phyloP scores from a whole-genome alignment of 2,113 vertebrate genomes.

The Pristiophorus japonicus region DNA sequence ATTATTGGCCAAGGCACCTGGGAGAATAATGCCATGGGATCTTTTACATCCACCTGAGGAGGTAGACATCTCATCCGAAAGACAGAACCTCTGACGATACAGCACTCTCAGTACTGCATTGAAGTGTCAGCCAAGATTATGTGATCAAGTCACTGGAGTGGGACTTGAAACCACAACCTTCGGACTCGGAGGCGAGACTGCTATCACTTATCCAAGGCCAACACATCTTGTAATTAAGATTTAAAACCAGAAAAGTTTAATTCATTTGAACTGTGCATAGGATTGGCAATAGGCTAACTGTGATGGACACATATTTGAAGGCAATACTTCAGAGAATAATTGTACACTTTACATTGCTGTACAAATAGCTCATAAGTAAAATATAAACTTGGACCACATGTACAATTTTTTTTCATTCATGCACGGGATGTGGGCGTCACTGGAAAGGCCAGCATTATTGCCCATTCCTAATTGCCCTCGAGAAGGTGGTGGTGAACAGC shows the following conservation, averaged over 20 bases:
- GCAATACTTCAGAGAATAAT: background rate
- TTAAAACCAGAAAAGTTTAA: background rate
- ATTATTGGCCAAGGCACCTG: too few species aligned
- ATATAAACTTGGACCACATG: background rate
- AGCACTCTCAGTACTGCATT: background rate
- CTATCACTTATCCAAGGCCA: background rate
- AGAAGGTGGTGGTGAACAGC: too few species aligned
- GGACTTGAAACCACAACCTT: background rate
- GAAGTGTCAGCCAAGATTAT: background rate
- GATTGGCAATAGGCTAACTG: background rate
- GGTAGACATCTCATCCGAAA: background rate
- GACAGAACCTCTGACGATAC: too few species aligned
- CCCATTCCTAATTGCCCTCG: too few species aligned
- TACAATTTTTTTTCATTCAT: background rate
- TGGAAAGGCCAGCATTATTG: too few species aligned
- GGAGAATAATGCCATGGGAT: too few species aligned
- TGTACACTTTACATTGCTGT: background rate
- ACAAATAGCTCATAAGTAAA: background rate
- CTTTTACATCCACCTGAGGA: background rate
- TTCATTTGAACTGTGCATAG: background rate
- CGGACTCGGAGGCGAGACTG: background rate
- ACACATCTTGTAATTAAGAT: background rate
- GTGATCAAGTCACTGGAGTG: background rate
- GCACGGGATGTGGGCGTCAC: too few species aligned
- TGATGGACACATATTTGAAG: background rate